Base-by-base conservation (phyloP, 2,888 invertebrate genomes). In the Athalia rosae region DNA sequence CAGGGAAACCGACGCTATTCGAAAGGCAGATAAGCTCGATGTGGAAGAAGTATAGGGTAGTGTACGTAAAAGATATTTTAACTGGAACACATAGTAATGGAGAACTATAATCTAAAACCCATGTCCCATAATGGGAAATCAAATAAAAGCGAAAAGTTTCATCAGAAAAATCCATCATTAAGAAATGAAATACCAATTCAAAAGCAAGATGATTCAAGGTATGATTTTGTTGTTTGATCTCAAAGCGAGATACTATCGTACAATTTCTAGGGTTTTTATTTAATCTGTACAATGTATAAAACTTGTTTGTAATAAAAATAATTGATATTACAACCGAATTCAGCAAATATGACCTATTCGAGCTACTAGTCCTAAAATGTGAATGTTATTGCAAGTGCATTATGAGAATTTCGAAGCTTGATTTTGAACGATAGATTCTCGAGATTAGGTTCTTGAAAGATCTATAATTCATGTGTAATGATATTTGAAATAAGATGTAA, bases 61-160 rank as follows among this genome's bases (percentile, higher is more conserved):
- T 28, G 45, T 56, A 43, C 4, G 13, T 47, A 4, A 47, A 41
- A 4, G 28, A 67, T 53, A 28, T 28, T 11, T 5, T 50, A 67
- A 13, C 3, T 47, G 53, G 28, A 50, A 50, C 50, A 28, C 13
- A 13, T 8, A 53, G 43, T 8, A n/a, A 74, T 74, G 74, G 74
- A 74, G 47, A 59, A 74, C 48, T 66, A 50, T 48, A 78, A 77
- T 41, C n/a, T 76, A 7, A 28, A 78, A 11, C 76, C 64, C 64
- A 66, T 77, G 78, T 76, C 61, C 50, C 59, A 62, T 56, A 4
- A n/a, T 13, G 45, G 59, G 4, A 58, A 13, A 43, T 58, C 47
- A 58, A 28, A 47, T 15, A 45, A 9, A 58, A 58, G 71, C 58
- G 45, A 58, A 58, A 71, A 59, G 45, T 15, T 8, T 45, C 47